Evolutionary conservation across 2,888 invertebrate species (phyloP).

Genomic region (Apodemia mormo): DNA sequence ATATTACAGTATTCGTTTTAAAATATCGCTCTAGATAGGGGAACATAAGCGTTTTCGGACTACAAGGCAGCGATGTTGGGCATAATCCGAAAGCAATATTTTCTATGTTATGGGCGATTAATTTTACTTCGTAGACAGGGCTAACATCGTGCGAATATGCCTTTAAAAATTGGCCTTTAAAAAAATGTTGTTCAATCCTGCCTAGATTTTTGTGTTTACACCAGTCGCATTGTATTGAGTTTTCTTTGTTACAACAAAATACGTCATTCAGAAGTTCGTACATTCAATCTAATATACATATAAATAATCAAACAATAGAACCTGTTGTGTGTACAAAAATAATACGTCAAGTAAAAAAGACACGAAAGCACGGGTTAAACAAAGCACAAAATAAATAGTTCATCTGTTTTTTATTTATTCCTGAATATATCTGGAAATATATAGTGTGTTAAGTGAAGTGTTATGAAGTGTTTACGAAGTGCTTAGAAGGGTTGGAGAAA

Average conservation of each 20-base stretch:
- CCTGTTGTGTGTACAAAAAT: too few species aligned
- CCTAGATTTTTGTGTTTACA: not conserved
- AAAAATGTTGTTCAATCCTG: slow-evolving; percentile 9
- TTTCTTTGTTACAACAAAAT: not conserved
- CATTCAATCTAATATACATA: not conserved
- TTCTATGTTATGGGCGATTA: slow-evolving; percentile 45
- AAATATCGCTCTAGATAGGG: slow-evolving; percentile 16
- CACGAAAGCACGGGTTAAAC: too few species aligned
- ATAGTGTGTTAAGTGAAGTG: too few species aligned
- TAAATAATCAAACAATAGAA: too few species aligned
- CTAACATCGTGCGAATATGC: slow-evolving; percentile 35
- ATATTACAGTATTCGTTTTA: slow-evolving; percentile 16
- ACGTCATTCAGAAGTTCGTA: not conserved
- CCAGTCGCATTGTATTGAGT: not conserved
- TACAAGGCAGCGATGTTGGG: slow-evolving; percentile 36
- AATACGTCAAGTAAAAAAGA: too few species aligned
- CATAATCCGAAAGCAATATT: slow-evolving; percentile 42
- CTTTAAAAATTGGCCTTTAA: slow-evolving; percentile 33
- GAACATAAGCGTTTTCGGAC: slow-evolving; percentile 26
- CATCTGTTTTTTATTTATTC: too few species aligned
- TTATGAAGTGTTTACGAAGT: too few species aligned
- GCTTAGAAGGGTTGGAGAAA: too few species aligned
- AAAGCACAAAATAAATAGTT: too few species aligned
- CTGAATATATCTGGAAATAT: too few species aligned
- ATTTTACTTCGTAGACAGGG: slow-evolving; percentile 43